Evolutionary conservation across 2,797 vertebrate genomes (phyloP).

Genomic region (Hephaestus fuliginosus): DNA sequence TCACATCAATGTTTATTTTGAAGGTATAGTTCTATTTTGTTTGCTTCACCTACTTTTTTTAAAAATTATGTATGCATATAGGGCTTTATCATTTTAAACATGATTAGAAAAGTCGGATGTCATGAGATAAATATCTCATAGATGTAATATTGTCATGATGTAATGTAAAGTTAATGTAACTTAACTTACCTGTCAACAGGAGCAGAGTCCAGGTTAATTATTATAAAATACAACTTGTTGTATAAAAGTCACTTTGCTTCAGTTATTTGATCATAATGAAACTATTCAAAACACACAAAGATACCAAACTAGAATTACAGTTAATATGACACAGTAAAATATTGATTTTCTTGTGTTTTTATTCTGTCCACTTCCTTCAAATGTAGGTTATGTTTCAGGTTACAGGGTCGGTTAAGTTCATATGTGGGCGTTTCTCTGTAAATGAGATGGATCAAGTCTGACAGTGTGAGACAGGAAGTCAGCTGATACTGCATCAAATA

Average conservation of each 20-base stretch:
- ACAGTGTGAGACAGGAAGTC: constrained; percentile 15
- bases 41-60: not conserved
- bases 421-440: not conserved
- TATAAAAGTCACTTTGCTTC: not conserved
- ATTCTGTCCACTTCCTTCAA: not conserved
- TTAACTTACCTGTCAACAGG: not conserved
- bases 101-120: not conserved
- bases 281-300: not conserved
- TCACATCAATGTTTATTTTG: not conserved
- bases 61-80: not conserved
- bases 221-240: not conserved
- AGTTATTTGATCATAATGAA: not conserved
- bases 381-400: not conserved
- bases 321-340: not conserved
- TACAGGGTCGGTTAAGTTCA: not conserved
- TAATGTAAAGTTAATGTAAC: not conserved
- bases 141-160: not conserved
- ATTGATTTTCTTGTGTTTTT: too few relatives aligned
- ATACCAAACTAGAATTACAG: not conserved
- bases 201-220: constrained; percentile 22
- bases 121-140: not conserved
- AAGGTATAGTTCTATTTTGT: not conserved
- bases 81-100: not conserved
- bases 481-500: rapidly evolving
- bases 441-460: not conserved